Evolutionary conservation across 1,140 invertebrate species (phyloP), one percentile per base, ranked within the genome.

Genomic region (Euwallacea similis): DNA sequence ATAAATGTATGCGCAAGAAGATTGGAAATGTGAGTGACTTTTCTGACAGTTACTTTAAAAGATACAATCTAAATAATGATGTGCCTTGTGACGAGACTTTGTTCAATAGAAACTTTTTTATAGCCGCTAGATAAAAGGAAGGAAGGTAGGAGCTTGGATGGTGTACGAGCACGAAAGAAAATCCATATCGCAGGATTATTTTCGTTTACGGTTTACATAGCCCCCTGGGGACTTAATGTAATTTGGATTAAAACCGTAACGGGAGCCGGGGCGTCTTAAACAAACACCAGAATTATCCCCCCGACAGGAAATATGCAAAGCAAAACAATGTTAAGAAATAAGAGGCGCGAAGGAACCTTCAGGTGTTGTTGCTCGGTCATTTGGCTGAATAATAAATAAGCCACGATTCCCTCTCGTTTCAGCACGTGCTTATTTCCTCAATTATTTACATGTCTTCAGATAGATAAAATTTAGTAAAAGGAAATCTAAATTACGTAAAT

Each of bases 391-490:
- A 71, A 71, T 71, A 65, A 65, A 71, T 71, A 65, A 59, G 62
- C 8, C 43, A 9, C n/a, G 53, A 70, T 54, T 46, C 61, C 46
- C 68, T 43, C 46, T 7, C 62, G 21, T 47, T 46, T 6, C 8
- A 43, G 68, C 59, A 58, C 68, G 68, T 64, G 61, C 16, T 55
- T 58, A 59, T 42, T 47, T 16, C 69, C 11, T 71, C 54, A 62
- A 71, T 71, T 71, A 71, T 71, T 71, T 65, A 71, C 42, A 66
- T 59, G 61, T 64, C 60, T 70, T 70, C 63, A 71, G 64, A 71
- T 71, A 71, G 69, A 71, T 66, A 71, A 71, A 71, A 71, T 71
- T 71, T 71, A 71, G 59, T 71, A 71, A 71, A 71, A 71, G 68
- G 68, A 64, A 70, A 70, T 70, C 68, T 70, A 71, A 71, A 71